These are phyloP conservation scores for Lophotis ruficrista DNA, from an alignment of 2,113 vertebrate genomes.

Conservation along the genomic window DNA sequence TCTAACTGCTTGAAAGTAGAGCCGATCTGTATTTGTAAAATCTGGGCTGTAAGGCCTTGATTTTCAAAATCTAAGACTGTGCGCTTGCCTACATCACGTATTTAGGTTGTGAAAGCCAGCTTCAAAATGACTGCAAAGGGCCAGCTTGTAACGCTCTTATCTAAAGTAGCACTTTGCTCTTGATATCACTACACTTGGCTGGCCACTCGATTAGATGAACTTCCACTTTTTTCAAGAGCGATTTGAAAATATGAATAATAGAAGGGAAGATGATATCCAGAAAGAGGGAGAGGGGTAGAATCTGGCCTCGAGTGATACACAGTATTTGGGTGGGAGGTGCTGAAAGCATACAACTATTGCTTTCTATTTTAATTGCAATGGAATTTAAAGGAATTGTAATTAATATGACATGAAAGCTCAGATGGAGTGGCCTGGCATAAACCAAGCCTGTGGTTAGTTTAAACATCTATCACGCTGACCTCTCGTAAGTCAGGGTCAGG, in stretches of 20 bases:
- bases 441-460: slow-evolving; percentile 4
- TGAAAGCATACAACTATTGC: not conserved
- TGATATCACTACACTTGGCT: not conserved
- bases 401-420: not conserved
- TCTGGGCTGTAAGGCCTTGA: not conserved
- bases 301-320: not conserved
- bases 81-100: not conserved
- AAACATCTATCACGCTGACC: slow-evolving; percentile 34
- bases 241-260: not conserved
- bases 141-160: not conserved
- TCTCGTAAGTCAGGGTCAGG: slow-evolving; percentile 40
- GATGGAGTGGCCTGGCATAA: slow-evolving; percentile 17
- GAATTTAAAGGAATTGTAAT: not conserved
- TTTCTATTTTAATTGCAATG: not conserved
- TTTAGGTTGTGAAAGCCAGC: not conserved
- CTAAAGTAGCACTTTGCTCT: not conserved
- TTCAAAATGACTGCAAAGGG: not conserved
- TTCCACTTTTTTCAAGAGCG: not conserved
- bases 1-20: not conserved
- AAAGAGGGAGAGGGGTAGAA: not conserved
- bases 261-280: not conserved
- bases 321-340: not conserved
- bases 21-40: not conserved
- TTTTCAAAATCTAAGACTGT: not conserved
- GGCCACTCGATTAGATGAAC: not conserved